Conservation (phyloP, 2,797 vertebrate species). For the Pangasius mekongensis region DNA sequence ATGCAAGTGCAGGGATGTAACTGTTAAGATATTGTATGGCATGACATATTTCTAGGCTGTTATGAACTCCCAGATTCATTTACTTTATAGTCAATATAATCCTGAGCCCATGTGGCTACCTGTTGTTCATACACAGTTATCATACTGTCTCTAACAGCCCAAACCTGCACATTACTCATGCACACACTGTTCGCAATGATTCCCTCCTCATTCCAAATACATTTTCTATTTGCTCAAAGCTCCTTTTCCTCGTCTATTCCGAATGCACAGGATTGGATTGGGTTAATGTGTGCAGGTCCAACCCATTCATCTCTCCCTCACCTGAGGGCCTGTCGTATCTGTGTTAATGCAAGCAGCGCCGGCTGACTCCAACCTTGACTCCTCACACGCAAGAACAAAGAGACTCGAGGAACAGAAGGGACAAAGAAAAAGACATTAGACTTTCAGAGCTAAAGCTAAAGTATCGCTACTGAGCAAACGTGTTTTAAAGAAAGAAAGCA, state of each 20-base stretch:
- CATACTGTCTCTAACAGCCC: constrained; percentile 6
- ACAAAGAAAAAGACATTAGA: constrained; percentile 50
- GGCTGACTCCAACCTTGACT: constrained; percentile 53
- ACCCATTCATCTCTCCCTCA: constrained; percentile 55
- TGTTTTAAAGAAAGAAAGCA: constrained; percentile 6
- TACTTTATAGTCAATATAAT: not conserved
- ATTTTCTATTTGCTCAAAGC: constrained; percentile 59
- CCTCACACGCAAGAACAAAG: constrained; percentile 47
- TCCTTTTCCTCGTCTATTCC: constrained; percentile 48
- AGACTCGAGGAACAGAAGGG: constrained; percentile 33
- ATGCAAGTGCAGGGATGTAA: not conserved
- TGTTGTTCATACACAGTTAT: constrained; percentile 27
- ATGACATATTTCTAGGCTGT: not conserved
- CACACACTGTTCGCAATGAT: constrained; percentile 23
- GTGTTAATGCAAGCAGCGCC: constrained; percentile 48
- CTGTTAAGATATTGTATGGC: not conserved
- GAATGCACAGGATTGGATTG: constrained; percentile 47
- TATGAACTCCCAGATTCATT: not conserved
- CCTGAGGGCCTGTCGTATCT: constrained; percentile 59
- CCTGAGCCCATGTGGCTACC: not conserved
- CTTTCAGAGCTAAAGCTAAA: constrained; percentile 41
- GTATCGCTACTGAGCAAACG: constrained; percentile 56
- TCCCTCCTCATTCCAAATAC: constrained; percentile 53
- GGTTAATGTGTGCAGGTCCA: constrained; percentile 60
- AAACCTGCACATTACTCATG: constrained; percentile 51